Base-by-base conservation (phyloP, 2,113 vertebrate genomes). In the Nibea albiflora region DNA sequence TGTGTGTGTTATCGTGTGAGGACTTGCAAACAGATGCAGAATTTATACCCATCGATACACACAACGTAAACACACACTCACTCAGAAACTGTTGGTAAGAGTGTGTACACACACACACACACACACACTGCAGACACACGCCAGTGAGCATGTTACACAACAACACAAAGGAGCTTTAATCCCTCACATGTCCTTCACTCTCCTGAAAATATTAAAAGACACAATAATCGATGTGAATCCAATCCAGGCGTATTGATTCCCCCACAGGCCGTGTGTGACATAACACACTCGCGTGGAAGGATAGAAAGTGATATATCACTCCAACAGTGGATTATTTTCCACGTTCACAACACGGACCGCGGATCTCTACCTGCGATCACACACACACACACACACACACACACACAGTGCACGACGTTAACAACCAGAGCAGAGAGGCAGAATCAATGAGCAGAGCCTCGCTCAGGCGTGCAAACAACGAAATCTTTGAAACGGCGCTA, bases 401-500 rank as follows among this genome's bases (percentile, higher is more conserved):
- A 89, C 84, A 80, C 70, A 81, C 49, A 49, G 22, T 69, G 71
- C 22, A 62, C 16, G 20, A 53, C 19, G 22, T 73, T n/a, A 70
- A 57, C 50, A 35, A 52, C 2, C 39, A 44, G 42, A 28, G 62
- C 16, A 7, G 35, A 15, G 56, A 77, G 16, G 0, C 24, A 62
- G 64, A 68, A 69, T 68, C 68, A 80, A 46, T 61, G 69, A 72
- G 76, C 52, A 68, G 16, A 79, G 53, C 70, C 12, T 56, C 49
- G 62, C 80, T 74, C 22, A 73, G 69, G 67, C 73, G 73, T 69
- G 76, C 78, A 90, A 89, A 92, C 85, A 89, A 83, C 72, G 62
- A 73, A 60, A 87, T 92, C 81, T 91, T 84, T 87, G 69, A 93
- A 86, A 77, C 54, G 73, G 85, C 60, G 79, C 87, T 87, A 86